Base-by-base conservation (phyloP, 2,888 invertebrate genomes). In the Trissonchulus sp. region DNA sequence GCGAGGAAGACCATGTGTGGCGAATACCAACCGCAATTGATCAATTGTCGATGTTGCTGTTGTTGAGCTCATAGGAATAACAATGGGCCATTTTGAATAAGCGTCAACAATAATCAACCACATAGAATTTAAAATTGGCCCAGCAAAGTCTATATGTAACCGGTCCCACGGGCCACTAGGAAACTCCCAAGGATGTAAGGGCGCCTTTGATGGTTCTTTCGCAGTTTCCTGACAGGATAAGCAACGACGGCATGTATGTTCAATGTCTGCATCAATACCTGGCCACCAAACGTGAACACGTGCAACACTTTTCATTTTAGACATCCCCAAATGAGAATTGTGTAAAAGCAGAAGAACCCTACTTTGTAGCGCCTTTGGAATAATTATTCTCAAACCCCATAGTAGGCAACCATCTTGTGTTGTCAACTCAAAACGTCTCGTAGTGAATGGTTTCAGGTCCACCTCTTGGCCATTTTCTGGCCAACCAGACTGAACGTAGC, bases 121-220 rank as follows among this genome's bases (percentile, higher is more conserved):
- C 79, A 80, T 81, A 8, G 75, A 76, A 8, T 79, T 81, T 2
- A 80, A 65, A 60, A 84, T 77, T 38, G 84, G 85, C 8, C 85
- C 86, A 23, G 85, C 84, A 80, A 84, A 86, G 78, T 87, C 86
- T 28, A 85, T 79, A 79, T 87, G 86, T 1, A 86, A 77, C 31
- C 86, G 79, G 74, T 84, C 80, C 83, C 84, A 84, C 18, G 82
- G 81, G 72, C 79, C 76, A 2, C 75, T 77, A 34, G 84, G 79
- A 38, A 62, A 77, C 33, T 78, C 76, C 83, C 83, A 83, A 28
- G 82, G 78, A 63, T 79, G 78, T n/a, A n/a, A n/a, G 1, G 77
- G 77, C n/a, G 77, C 77, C 68, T 79, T 78, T 62, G 75, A 63
- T 23, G 81, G 81, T 1, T 63, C 69, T 36, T 77, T 79, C 23